phyloP scores from a whole-genome alignment of 92 coral and sea anemone species.

The Porites divaricata region DNA sequence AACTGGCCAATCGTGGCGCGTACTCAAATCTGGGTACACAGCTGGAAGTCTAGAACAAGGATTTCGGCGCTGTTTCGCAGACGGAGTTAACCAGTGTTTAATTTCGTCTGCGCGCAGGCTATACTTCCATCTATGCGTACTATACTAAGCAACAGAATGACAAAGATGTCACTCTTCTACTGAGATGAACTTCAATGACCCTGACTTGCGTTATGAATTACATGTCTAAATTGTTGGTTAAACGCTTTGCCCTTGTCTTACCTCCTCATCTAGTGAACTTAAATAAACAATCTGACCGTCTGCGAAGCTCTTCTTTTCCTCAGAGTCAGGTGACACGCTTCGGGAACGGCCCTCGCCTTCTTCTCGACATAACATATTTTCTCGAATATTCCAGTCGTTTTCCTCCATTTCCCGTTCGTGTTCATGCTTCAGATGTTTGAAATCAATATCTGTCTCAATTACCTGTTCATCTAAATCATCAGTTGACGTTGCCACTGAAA shows the following conservation, averaged over 20 bases:
- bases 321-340: constrained; percentile 52
- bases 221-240: no score
- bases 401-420: constrained; percentile 28
- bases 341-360: constrained; percentile 73
- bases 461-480: constrained; percentile 56
- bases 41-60: no score
- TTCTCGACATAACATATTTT: constrained; percentile 64
- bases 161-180: no score
- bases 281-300: constrained; percentile 14
- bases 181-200: no score
- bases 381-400: constrained; percentile 70
- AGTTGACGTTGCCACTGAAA: constrained; percentile 65
- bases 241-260: background rate
- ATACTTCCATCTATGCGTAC: no score
- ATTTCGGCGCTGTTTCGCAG: no score
- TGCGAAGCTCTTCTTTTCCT: constrained; percentile 4
- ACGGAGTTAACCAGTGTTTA: no score
- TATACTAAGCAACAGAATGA: no score
- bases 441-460: constrained; percentile 25
- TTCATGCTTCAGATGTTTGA: constrained; percentile 31
- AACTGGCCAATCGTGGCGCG: no score
- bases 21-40: no score
- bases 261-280: constrained; percentile 42
- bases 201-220: no score
- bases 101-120: no score